These are phyloP conservation scores for Pseudopodoces humilis DNA, from an alignment of 2,113 vertebrate genomes.

Conservation along the genomic window DNA sequence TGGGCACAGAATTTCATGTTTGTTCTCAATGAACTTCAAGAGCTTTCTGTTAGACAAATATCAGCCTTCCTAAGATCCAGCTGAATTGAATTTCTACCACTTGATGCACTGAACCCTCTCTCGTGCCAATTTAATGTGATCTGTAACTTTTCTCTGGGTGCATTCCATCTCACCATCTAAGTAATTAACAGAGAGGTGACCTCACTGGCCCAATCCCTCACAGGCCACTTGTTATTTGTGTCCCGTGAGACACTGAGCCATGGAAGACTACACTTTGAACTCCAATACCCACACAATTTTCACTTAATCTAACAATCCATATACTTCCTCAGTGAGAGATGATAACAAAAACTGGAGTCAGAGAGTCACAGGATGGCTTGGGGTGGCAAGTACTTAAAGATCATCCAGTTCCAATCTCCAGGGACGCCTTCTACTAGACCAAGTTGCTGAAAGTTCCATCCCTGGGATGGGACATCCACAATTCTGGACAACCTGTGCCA, in stretches of 20 bases:
- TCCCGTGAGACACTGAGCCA: not conserved
- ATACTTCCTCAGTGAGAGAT: not conserved
- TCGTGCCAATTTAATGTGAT: not conserved
- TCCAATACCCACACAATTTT: fast-evolving
- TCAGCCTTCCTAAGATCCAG: not conserved
- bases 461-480: not conserved
- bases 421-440: not conserved
- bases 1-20: not conserved
- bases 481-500: not conserved
- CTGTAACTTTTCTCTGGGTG: not conserved
- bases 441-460: not conserved
- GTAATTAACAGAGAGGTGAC: not conserved
- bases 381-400: not conserved
- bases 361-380: not conserved
- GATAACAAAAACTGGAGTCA: not conserved
- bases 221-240: not conserved
- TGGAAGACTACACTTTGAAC: not conserved
- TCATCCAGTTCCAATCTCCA: not conserved
- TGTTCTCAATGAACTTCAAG: not conserved
- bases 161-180: not conserved
- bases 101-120: not conserved
- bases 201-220: not conserved
- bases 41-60: not conserved
- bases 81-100: not conserved
- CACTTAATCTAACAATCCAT: not conserved